Evolutionary conservation across 2,797 vertebrate genomes (phyloP).

Genomic region (Cryptoprocta ferox): DNA sequence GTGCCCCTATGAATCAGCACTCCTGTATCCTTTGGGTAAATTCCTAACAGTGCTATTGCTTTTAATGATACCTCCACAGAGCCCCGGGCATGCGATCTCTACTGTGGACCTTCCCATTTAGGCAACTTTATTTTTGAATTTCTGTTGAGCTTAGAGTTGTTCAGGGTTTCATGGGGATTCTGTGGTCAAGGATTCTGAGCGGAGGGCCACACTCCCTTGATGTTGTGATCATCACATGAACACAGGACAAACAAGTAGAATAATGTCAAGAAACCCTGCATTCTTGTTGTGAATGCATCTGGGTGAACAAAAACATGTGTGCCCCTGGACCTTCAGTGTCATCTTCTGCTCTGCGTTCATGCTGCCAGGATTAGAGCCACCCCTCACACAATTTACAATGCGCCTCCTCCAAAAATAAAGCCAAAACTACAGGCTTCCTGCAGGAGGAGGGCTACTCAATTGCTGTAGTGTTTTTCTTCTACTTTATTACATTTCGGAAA

Average conservation of each 20-base stretch:
- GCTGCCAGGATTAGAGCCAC: background rate
- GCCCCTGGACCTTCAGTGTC: background rate
- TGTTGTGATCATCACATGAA: background rate
- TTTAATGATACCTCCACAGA: background rate
- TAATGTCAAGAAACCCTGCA: background rate
- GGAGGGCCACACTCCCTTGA: background rate
- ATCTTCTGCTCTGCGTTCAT: background rate
- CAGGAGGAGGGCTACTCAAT: background rate
- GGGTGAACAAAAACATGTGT: background rate
- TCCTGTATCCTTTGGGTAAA: too few relatives aligned
- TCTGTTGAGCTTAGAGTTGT: background rate
- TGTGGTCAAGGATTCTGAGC: constrained; percentile 3
- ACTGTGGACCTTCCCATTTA: background rate
- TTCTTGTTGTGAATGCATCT: background rate
- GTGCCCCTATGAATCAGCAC: too few relatives aligned
- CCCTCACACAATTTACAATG: background rate
- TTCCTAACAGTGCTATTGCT: too few relatives aligned
- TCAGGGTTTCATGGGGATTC: background rate
- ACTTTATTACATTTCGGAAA: background rate
- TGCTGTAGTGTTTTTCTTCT: background rate
- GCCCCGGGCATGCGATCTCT: background rate
- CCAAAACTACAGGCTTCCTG: background rate
- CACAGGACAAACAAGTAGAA: background rate
- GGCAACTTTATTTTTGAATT: background rate
- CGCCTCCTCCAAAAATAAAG: background rate